These are phyloP conservation scores for Dendroctonus valens DNA, from an alignment of 1,140 invertebrate genomes.

Conservation along the genomic window DNA sequence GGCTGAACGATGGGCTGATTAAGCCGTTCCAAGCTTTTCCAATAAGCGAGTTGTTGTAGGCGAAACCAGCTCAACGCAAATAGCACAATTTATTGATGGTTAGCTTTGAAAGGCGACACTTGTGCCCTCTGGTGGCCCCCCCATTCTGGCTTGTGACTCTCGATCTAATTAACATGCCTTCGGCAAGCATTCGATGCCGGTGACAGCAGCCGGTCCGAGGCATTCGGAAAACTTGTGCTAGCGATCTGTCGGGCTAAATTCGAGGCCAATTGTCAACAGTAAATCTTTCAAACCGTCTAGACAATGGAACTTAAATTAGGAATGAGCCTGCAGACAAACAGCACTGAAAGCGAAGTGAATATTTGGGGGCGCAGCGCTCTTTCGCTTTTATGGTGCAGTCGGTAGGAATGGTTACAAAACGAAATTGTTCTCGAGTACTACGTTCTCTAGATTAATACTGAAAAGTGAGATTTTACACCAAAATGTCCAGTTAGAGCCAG, in stretches of 20 bases:
- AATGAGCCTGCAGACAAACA: not conserved
- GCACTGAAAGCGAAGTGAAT: too few relatives aligned
- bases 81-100: not conserved
- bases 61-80: not conserved
- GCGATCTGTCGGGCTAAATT: conserved; percentile 9
- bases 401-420: too few relatives aligned
- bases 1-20: too few relatives aligned
- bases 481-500: too few relatives aligned
- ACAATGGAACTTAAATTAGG: conserved; percentile 18
- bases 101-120: not conserved
- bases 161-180: conserved; percentile 16
- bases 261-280: conserved; percentile 14
- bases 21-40: too few relatives aligned
- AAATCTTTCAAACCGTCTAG: conserved; percentile 20
- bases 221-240: conserved; percentile 10
- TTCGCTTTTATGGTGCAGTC: too few relatives aligned
- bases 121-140: conserved; percentile 3
- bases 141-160: conserved; percentile 1
- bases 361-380: too few relatives aligned
- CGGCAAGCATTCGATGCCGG: conserved; percentile 11
- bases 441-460: too few relatives aligned
- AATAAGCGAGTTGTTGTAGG: too few relatives aligned
- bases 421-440: too few relatives aligned
- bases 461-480: too few relatives aligned
- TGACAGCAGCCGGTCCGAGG: conserved; percentile 7